phyloP scores from a whole-genome alignment of 2,113 vertebrate genomes.

The Forbesichthys papilliferus region DNA sequence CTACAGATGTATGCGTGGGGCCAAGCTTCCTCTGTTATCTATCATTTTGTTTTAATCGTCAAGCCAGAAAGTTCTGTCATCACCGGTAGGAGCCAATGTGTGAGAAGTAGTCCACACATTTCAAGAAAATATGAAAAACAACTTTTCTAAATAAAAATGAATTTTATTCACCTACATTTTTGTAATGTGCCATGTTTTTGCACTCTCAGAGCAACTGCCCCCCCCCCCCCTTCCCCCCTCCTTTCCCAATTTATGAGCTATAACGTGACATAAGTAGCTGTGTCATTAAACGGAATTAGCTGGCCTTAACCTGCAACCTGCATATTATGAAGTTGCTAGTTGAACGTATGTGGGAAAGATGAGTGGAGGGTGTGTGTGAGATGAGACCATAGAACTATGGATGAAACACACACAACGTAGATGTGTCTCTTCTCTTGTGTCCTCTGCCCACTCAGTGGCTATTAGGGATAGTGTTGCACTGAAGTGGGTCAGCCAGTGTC shows the following conservation, averaged over 20 bases:
- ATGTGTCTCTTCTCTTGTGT: conserved; percentile 14
- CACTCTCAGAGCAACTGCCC: too few species aligned
- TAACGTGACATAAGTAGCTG: too few species aligned
- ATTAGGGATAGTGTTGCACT: conserved; percentile 65
- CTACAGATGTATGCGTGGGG: conserved; percentile 26
- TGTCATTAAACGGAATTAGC: too few species aligned
- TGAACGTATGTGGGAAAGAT: conserved; percentile 10
- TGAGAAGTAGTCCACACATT: conserved; percentile 41
- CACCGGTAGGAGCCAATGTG: conserved; percentile 39
- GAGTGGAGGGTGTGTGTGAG: background rate
- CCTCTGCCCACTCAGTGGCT: conserved; percentile 57
- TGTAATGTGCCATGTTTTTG: too few species aligned
- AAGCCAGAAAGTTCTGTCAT: conserved; percentile 7
- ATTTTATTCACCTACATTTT: background rate
- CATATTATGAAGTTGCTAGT: background rate
- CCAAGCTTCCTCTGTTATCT: conserved; percentile 41
- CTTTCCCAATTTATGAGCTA: too few species aligned
- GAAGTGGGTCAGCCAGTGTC: conserved; percentile 71
- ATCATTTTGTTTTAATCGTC: conserved; percentile 13
- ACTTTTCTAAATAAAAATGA: background rate
- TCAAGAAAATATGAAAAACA: conserved; percentile 29
- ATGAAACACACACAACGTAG: background rate
- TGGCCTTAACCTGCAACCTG: too few species aligned
- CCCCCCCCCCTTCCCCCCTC: too few species aligned
- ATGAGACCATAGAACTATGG: background rate